Base-by-base conservation (phyloP, 2,113 vertebrate genomes). In the Lepus americanus region DNA sequence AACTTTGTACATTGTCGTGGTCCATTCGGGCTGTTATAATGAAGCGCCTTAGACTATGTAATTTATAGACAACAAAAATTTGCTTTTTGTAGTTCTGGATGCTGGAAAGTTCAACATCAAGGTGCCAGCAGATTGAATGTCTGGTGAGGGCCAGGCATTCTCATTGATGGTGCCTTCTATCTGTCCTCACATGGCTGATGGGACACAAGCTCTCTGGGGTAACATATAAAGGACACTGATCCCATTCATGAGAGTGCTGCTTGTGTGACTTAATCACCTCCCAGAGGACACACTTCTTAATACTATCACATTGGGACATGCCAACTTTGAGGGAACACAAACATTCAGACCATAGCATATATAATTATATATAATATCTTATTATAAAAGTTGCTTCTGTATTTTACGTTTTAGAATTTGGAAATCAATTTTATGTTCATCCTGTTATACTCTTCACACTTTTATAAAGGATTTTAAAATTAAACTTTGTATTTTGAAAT, bases 351-450 rank as follows among this genome's bases (percentile, higher is more conserved):
- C 9, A 8, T 61, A 59, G 3, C 17, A 31, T 67, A 22, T 8
- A n/a, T 51, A 49, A 12, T 31, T 69, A 10, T 27, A 27, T 81
- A 33, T 4, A 44, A 63, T 16, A 9, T 51, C 8, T 90, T 49
- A 77, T 61, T 55, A 29, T 94, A 80, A 84, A 79, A 79, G 25
- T n/a, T 70, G 5, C 61, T 69, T 36, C 49, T 84, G 59, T 69
- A 20, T 63, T 91, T 93, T 44, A 33, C 61, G 44, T 44, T 84
- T 83, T 79, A 80, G 72, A 69, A 25, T 44, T 81, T 85, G 29
- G 12, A 44, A 13, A 39, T 63, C 51, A 70, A 27, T 36, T 90
- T 82, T 27, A 87, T 74, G 72, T 12, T 84, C 22, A 64, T 61
- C 17, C 9, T 74, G 55, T 79, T 90, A 69, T 74, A 83, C 25